Evolutionary conservation across 2,797 vertebrate genomes (phyloP).

Genomic region (Ciconia nigra): DNA sequence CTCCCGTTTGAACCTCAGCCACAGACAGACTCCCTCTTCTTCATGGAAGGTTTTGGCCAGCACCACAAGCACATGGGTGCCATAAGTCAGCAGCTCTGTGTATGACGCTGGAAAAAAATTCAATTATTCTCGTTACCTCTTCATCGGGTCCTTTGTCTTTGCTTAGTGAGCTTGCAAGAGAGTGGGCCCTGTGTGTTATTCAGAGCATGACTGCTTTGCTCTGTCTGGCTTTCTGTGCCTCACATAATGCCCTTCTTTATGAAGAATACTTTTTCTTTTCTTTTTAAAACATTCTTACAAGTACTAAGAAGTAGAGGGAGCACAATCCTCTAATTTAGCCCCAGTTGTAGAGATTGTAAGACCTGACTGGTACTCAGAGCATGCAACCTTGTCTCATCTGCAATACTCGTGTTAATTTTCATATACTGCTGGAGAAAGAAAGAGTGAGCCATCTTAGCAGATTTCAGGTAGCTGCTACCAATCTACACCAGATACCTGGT

Average conservation of each 20-base stretch:
- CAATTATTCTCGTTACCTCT: not conserved
- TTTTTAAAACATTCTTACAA: not conserved
- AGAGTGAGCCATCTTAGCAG: not conserved
- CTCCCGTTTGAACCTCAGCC: not conserved
- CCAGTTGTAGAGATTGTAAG: not conserved
- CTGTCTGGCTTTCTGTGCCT: not conserved
- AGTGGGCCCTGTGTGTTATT: not conserved
- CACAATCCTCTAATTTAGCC: not conserved
- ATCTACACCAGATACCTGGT: not conserved
- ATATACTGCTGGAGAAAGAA: not conserved
- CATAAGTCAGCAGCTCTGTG: not conserved
- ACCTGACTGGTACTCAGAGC: not conserved
- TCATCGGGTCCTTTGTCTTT: not conserved
- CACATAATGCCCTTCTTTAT: not conserved
- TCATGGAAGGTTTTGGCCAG: not conserved
- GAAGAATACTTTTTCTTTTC: not conserved
- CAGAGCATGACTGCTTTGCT: not conserved
- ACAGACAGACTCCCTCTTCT: not conserved
- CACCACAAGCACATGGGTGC: not conserved
- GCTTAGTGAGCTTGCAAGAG: not conserved
- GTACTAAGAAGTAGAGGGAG: not conserved
- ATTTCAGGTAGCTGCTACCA: not conserved
- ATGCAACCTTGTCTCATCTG: not conserved
- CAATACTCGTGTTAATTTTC: not conserved
- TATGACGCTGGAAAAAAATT: not conserved